Evolutionary conservation across 2,797 vertebrate species (phyloP).

Genomic region (Poeciliopsis turneri): DNA sequence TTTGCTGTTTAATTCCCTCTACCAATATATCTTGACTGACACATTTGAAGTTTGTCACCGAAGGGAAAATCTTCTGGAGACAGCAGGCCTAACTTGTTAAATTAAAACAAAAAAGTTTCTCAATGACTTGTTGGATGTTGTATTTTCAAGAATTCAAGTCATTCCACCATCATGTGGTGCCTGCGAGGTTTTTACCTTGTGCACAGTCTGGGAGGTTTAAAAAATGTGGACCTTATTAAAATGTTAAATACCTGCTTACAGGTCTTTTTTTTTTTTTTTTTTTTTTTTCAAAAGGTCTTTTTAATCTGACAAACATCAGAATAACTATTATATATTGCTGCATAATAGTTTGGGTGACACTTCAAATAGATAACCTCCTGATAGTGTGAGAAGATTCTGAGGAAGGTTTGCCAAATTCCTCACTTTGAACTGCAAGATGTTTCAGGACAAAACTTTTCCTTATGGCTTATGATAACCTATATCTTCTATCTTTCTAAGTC

Average conservation of each 20-base stretch:
- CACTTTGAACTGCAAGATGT: background rate
- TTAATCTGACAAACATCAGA: background rate
- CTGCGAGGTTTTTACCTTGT: too few relatives aligned
- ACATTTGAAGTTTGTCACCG: slow-evolving; percentile 10
- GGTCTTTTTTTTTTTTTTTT: background rate
- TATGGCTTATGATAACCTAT: background rate
- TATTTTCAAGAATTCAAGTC: background rate
- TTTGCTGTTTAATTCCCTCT: background rate
- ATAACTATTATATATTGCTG: too few relatives aligned
- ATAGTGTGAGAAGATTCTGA: background rate
- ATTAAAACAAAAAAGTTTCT: background rate
- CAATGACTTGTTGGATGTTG: background rate
- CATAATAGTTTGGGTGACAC: too few relatives aligned
- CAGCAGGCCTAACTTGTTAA: background rate
- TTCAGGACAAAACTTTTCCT: background rate
- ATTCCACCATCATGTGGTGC: background rate
- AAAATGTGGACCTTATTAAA: background rate
- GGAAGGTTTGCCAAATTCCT: background rate
- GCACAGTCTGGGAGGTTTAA: too few relatives aligned
- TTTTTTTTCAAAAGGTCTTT: background rate
- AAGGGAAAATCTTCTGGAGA: slow-evolving; percentile 19
- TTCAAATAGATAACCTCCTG: too few relatives aligned
- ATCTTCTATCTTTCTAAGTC: background rate
- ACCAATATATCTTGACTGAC: background rate
- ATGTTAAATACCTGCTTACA: background rate